A percentile compares a stretch with the other conserved stretches of the same genome.
These are phyloP conservation scores for Aurelia sp. DNA, from an alignment of 30 jellyfish, hydroid and myxozoan genomes.

Conservation along the genomic window DNA sequence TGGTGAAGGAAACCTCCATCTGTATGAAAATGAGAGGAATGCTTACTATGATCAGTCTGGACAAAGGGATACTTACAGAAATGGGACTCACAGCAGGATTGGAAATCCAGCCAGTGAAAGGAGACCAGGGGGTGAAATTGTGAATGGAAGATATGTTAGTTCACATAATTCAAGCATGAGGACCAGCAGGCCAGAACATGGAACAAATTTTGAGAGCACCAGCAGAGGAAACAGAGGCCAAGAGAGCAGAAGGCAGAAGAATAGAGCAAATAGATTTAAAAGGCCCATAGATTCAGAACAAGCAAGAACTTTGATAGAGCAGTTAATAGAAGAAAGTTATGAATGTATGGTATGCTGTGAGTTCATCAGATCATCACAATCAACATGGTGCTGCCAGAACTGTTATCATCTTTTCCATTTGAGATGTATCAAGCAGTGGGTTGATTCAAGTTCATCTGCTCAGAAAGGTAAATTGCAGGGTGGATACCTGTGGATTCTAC, in stretches of 20 bases:
- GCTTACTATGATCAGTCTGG: not conserved
- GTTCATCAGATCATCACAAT: slow-evolving; percentile 63
- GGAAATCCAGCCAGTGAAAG: not conserved
- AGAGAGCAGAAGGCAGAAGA: not conserved
- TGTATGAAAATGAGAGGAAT: not conserved
- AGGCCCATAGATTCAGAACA: slow-evolving; percentile 92
- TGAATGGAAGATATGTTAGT: slow-evolving; percentile 28
- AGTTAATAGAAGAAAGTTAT: slow-evolving; percentile 81
- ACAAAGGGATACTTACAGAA: not conserved
- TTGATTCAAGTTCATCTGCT: slow-evolving; percentile 76
- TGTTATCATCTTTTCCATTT: slow-evolving; percentile 95
- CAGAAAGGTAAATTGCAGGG: slow-evolving; percentile 41
- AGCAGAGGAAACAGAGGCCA: not conserved
- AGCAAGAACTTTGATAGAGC: slow-evolving; percentile 84
- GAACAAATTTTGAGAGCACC: not conserved
- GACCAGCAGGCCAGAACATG: not conserved
- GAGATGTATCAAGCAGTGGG: slow-evolving; percentile 92
- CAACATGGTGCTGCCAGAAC: slow-evolving; percentile 90
- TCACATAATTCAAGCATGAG: not conserved
- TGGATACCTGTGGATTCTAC: no score
- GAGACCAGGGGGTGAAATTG: not conserved
- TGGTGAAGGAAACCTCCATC: not conserved
- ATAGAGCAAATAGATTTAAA: not conserved
- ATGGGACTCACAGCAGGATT: not conserved
- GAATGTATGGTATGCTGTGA: slow-evolving; percentile 99